Percentiles rank a stretch among this genome's conserved stretches.
Evolutionary conservation across 2,113 vertebrate species (phyloP).

Genomic region (Aspiorhynchus laticeps): DNA sequence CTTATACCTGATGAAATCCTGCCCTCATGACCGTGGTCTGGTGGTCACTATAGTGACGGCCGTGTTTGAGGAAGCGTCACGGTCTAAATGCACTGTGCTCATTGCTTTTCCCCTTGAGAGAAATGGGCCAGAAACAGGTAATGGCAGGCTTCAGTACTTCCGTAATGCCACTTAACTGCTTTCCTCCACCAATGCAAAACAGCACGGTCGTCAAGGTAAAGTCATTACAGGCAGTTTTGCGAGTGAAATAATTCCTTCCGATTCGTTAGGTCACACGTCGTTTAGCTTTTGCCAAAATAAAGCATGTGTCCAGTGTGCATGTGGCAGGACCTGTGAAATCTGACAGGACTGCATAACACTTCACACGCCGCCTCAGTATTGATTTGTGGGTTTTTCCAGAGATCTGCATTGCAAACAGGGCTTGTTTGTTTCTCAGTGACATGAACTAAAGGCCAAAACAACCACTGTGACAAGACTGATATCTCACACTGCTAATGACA

Average conservation of each 20-base stretch:
- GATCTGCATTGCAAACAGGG: neutral
- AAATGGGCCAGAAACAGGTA: constrained; percentile 51
- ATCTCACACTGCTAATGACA: neutral
- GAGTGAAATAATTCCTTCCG: neutral
- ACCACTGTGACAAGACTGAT: neutral
- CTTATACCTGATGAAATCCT: constrained; percentile 60
- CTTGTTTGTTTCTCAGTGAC: neutral
- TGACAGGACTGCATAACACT: neutral
- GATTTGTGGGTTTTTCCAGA: constrained; percentile 9
- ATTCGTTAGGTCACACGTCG: neutral
- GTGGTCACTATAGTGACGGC: constrained; percentile 56
- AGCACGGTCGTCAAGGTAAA: constrained; percentile 35
- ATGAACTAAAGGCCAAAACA: constrained; percentile 16
- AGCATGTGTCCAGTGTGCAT: neutral
- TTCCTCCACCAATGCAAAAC: constrained; percentile 16
- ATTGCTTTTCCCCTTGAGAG: constrained; percentile 33
- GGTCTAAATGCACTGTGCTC: constrained; percentile 15
- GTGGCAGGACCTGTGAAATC: neutral
- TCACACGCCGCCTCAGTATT: neutral
- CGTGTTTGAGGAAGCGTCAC: constrained; percentile 38
- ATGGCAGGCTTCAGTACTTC: constrained; percentile 38
- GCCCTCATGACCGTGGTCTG: constrained; percentile 48
- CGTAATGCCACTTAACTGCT: neutral
- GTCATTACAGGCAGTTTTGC: constrained; percentile 9
- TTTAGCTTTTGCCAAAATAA: constrained; percentile 17